Conservation (phyloP, 2,113 vertebrate species). For the Rhadina sibilatrix region DNA sequence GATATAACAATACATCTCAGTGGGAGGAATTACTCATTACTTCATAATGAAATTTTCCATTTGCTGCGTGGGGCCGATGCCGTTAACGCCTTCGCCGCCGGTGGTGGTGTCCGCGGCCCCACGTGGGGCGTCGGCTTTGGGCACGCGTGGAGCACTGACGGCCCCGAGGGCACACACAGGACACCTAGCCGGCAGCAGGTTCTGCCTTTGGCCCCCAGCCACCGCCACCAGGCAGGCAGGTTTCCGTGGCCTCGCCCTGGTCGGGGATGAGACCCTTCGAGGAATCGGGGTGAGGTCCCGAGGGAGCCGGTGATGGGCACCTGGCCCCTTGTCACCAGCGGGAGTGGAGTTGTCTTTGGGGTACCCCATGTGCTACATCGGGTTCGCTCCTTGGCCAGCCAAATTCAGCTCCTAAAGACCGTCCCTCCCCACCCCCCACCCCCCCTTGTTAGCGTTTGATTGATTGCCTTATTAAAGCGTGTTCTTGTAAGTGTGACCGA, state of each 20-base stretch:
- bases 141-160: not conserved
- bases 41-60: conserved; percentile 82
- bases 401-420: conserved; percentile 36
- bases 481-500: conserved; percentile 99
- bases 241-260: not conserved
- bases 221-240: not conserved
- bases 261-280: not conserved
- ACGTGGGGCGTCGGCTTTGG: not conserved
- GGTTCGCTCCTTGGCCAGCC: conserved; percentile 33
- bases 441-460: conserved; percentile 83
- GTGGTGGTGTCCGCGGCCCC: not conserved
- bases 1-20: conserved; percentile 82
- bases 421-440: conserved; percentile 3
- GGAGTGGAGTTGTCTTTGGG: not conserved
- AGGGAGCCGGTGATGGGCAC: not conserved
- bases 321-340: not conserved
- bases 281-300: not conserved
- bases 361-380: not conserved
- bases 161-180: not conserved
- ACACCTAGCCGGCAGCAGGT: not conserved
- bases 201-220: not conserved
- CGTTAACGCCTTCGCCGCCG: conserved; percentile 16
- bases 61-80: conserved; percentile 59
- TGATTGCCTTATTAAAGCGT: conserved; percentile 99
- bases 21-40: conserved; percentile 80